Evolutionary conservation across 53 echinoderm and acorn worm species (phyloP).

Genomic region (Stichopus horrens): DNA sequence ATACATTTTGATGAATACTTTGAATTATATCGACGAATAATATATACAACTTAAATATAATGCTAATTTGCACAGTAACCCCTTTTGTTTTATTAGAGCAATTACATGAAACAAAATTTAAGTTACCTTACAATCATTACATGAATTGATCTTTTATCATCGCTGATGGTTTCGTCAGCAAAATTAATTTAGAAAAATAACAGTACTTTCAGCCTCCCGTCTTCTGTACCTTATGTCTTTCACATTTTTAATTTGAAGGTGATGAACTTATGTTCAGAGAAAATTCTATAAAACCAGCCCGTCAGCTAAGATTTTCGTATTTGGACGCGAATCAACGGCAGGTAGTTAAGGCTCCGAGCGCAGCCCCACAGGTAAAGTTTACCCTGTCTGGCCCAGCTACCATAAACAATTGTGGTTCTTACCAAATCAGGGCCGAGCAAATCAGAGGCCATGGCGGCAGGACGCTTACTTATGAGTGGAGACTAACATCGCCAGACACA

Average conservation of each 20-base stretch:
- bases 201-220: no score
- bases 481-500: not conserved
- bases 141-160: no score
- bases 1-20: no score
- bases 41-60: no score
- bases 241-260: not conserved
- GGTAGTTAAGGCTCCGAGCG: not conserved
- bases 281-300: slow-evolving; percentile 16
- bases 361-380: not conserved
- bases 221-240: no score
- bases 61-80: no score
- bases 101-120: no score
- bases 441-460: slow-evolving; percentile 23
- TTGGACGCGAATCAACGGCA: not conserved
- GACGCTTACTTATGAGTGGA: not conserved
- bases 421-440: slow-evolving; percentile 18
- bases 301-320: not conserved
- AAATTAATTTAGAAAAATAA: no score
- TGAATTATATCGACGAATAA: no score
- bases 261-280: not conserved
- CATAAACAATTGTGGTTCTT: slow-evolving; percentile 22
- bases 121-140: no score
- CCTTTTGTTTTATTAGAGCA: no score
- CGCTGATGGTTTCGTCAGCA: no score
- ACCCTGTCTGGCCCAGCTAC: slow-evolving; percentile 5